Percentiles rank a stretch among this genome's conserved stretches.
These are phyloP conservation scores for Nomada lathburiana DNA, from an alignment of 2,888 invertebrate species.

Conservation along the genomic window DNA sequence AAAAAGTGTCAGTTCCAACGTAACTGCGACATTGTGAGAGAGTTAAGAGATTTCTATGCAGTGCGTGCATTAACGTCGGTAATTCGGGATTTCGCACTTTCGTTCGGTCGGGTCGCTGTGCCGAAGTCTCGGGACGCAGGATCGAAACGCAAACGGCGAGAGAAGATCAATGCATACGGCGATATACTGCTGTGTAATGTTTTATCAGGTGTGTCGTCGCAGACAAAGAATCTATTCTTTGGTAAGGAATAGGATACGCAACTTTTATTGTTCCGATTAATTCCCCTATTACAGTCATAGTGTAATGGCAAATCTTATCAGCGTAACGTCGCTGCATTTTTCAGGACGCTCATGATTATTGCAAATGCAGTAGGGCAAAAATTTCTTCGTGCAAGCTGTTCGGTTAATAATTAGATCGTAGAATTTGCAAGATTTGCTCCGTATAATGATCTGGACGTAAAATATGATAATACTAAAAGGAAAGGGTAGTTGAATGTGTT, in stretches of 20 bases:
- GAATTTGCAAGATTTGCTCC: background rate
- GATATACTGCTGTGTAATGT: conserved; percentile 58
- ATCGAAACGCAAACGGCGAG: conserved; percentile 25
- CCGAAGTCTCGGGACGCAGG: conserved; percentile 46
- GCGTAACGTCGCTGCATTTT: background rate
- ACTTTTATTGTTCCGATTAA: conserved; percentile 4
- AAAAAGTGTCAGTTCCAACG: conserved; percentile 61
- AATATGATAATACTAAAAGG: background rate
- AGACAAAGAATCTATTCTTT: conserved; percentile 42
- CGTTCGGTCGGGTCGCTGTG: conserved; percentile 20
- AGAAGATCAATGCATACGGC: conserved; percentile 55
- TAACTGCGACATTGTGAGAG: conserved; percentile 63
- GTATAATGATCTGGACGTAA: background rate
- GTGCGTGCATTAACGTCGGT: conserved; percentile 41
- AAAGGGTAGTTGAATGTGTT: background rate
- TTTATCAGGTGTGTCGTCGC: conserved; percentile 63
- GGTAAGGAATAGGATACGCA: conserved; percentile 41
- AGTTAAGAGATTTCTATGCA: conserved; percentile 35
- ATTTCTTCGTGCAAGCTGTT: background rate
- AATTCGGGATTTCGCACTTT: conserved; percentile 13
- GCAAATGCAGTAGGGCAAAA: background rate
- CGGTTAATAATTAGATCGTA: background rate
- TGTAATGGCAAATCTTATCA: background rate
- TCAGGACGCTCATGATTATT: background rate
- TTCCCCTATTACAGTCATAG: background rate